Conservation (phyloP, 2,797 vertebrate species). For the Anisognathus igniventris region DNA sequence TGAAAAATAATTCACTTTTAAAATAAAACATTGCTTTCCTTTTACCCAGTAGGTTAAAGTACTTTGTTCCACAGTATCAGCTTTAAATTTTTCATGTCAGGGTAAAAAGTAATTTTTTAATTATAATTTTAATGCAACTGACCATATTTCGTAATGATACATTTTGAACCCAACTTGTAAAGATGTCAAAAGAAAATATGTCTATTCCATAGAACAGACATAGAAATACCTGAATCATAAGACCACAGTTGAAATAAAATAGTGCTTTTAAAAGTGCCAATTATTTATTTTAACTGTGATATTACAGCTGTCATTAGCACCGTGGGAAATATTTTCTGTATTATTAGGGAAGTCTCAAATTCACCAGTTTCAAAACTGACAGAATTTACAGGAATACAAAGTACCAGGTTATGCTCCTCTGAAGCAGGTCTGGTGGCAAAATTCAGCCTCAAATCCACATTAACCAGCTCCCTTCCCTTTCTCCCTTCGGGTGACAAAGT, state of each 20-base stretch:
- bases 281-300: conserved; percentile 59
- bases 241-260: conserved; percentile 29
- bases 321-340: background rate
- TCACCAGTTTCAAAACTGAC: background rate
- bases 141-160: conserved; percentile 39
- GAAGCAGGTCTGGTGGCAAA: background rate
- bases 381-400: background rate
- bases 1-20: conserved; percentile 49
- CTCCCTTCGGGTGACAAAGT: background rate
- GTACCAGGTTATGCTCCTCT: background rate
- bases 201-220: background rate
- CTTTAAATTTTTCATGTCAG: conserved; percentile 59
- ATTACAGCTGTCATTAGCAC: conserved; percentile 24
- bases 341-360: background rate
- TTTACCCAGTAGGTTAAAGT: conserved; percentile 38
- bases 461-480: background rate
- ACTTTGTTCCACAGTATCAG: conserved; percentile 31
- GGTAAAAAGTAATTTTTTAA: conserved; percentile 62
- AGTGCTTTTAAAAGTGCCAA: conserved; percentile 47
- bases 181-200: conserved; percentile 63
- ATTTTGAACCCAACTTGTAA: conserved; percentile 59
- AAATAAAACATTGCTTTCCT: conserved; percentile 43
- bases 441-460: background rate
- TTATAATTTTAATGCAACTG: conserved; percentile 63
- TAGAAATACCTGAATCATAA: conserved; percentile 24